These are phyloP conservation scores for Leguminivora glycinivorella DNA, from an alignment of 1,140 invertebrate genomes.

Conservation along the genomic window DNA sequence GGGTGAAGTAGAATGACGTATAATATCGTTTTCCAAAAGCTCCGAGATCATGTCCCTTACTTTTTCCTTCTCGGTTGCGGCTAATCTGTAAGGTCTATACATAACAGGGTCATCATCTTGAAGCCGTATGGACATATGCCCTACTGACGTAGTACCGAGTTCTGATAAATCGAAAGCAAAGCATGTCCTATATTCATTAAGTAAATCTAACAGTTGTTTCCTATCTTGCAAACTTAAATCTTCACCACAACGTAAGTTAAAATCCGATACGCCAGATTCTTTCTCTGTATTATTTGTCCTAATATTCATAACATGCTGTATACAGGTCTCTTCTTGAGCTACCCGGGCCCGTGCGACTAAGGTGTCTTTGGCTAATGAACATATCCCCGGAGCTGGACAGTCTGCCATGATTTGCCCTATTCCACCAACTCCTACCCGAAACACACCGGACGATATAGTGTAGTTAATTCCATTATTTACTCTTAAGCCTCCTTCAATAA, in stretches of 20 bases:
- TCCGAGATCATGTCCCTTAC: constrained; percentile 50
- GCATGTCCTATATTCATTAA: background rate
- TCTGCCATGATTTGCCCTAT: constrained; percentile 10
- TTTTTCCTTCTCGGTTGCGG: constrained; percentile 30
- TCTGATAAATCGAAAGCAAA: background rate
- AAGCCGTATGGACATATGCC: constrained; percentile 39
- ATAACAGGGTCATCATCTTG: constrained; percentile 18
- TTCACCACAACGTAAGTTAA: constrained; percentile 38
- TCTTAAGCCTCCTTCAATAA: constrained; percentile 16
- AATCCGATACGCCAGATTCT: constrained; percentile 31
- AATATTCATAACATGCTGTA: background rate
- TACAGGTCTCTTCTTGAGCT: background rate
- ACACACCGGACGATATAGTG: constrained; percentile 11
- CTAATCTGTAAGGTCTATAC: background rate
- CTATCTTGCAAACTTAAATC: background rate
- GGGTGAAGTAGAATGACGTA: background rate
- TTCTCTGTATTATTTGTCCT: background rate
- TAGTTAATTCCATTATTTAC: background rate
- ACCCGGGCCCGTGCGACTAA: background rate
- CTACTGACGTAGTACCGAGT: background rate
- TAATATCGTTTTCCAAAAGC: constrained; percentile 31
- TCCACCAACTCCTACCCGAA: background rate
- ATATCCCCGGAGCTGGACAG: background rate
- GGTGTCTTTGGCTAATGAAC: background rate
- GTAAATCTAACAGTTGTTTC: background rate